Evolutionary conservation across 2,888 invertebrate species (phyloP).

Genomic region (Ecliptopera silaceata): DNA sequence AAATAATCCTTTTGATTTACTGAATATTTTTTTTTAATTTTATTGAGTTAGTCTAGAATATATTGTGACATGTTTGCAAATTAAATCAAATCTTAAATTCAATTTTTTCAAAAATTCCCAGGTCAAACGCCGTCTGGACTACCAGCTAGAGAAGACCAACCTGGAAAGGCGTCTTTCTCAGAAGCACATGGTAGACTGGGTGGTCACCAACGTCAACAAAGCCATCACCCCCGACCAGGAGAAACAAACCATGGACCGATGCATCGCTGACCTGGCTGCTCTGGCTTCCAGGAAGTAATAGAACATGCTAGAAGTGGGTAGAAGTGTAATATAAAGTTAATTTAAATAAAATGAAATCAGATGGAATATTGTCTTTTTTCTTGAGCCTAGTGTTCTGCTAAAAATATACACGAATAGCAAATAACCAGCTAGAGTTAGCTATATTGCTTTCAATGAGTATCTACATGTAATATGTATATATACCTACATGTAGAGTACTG

Average conservation of each 20-base stretch:
- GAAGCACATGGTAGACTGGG: constrained; percentile 97
- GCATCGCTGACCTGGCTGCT: constrained; percentile 92
- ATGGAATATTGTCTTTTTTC: constrained; percentile 13
- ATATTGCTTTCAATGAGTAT: too few species aligned
- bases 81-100: too few species aligned
- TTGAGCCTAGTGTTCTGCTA: too few species aligned
- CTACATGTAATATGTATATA: too few species aligned
- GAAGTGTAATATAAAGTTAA: constrained; percentile 36
- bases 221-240: constrained; percentile 98
- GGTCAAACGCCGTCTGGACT: constrained; percentile 95
- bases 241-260: constrained; percentile 93
- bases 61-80: too few species aligned
- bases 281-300: constrained; percentile 82
- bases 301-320: constrained; percentile 12
- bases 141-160: constrained; percentile 93
- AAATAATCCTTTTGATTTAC: too few species aligned
- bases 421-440: too few species aligned
- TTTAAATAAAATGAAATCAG: constrained; percentile 49
- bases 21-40: too few species aligned
- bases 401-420: too few species aligned
- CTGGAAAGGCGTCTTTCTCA: constrained; percentile 93
- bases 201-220: constrained; percentile 91
- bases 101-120: too few species aligned
- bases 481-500: too few species aligned
- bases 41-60: too few species aligned